Conservation (phyloP, 1,140 invertebrate genomes). For the Drosophila malerkotliana region DNA sequence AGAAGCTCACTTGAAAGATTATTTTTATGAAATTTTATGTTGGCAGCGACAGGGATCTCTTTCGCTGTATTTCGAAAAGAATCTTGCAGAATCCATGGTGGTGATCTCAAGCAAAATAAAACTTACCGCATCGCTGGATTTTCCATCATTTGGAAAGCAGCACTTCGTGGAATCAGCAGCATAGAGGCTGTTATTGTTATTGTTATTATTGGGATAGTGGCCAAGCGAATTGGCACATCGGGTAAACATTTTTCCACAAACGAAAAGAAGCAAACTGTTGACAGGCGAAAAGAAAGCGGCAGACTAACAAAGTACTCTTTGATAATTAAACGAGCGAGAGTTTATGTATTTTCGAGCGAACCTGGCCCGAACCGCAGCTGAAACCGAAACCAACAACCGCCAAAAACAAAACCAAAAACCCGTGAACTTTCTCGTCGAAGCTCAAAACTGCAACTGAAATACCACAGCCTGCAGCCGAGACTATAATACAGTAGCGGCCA, state of each 20-base stretch:
- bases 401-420: slow-evolving; percentile 28
- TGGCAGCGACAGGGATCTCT: too few species aligned
- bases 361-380: slow-evolving; percentile 5
- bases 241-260: slow-evolving; percentile 72
- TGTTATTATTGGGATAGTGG: slow-evolving; percentile 42
- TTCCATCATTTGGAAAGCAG: slow-evolving; percentile 49
- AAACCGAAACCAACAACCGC: slow-evolving; percentile 15
- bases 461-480: slow-evolving; percentile 35
- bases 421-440: slow-evolving; percentile 73
- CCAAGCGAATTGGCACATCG: slow-evolving; percentile 72
- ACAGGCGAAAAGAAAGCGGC: slow-evolving; percentile 65
- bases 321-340: slow-evolving; percentile 78
- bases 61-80: too few species aligned
- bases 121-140: slow-evolving; percentile 71
- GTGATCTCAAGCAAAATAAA: slow-evolving; percentile 6
- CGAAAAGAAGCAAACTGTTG: slow-evolving; percentile 44
- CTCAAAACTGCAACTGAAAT: slow-evolving; percentile 77
- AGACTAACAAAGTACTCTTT: slow-evolving; percentile 43
- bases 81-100: too few species aligned
- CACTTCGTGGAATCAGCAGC: slow-evolving; percentile 28
- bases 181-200: slow-evolving; percentile 52
- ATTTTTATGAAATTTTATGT: too few species aligned
- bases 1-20: too few species aligned
- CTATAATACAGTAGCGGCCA: background rate
- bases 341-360: slow-evolving; percentile 33